Evolutionary conservation across 2,113 vertebrate genomes (phyloP).

Genomic region (Nanger granti): DNA sequence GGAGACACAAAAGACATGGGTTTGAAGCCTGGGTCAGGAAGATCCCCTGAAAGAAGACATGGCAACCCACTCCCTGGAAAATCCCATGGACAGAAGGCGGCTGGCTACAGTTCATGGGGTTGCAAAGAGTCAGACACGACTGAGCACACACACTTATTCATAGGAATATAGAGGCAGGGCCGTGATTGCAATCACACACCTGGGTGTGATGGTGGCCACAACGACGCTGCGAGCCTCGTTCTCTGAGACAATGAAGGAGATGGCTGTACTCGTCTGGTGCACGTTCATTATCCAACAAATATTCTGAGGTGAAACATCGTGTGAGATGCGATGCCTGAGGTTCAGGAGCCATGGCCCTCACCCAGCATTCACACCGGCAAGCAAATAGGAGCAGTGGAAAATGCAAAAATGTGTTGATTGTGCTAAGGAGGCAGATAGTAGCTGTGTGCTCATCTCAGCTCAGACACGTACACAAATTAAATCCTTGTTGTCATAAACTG

Average conservation of each 20-base stretch:
- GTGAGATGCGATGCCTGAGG: background rate
- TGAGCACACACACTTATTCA: background rate
- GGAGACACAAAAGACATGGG: background rate
- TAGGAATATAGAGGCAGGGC: background rate
- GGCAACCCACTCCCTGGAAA: background rate
- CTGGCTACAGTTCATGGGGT: background rate
- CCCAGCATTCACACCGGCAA: background rate
- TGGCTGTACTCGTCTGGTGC: accelerated
- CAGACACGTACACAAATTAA: background rate
- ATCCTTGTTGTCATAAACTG: background rate
- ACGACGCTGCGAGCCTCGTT: accelerated
- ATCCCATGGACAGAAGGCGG: background rate
- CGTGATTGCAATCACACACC: background rate
- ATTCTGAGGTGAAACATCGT: background rate
- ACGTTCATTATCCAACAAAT: background rate
- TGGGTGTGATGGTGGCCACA: accelerated
- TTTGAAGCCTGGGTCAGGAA: background rate
- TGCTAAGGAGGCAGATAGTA: background rate
- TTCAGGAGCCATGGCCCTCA: accelerated
- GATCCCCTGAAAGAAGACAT: background rate
- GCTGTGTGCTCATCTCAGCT: accelerated
- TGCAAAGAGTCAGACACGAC: background rate
- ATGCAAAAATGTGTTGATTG: no score
- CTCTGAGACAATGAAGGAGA: background rate
- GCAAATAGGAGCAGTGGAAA: background rate